Evolutionary conservation across 1,140 invertebrate species (phyloP), one percentile per base, ranked within the genome.

Genomic region (Bombyx mandarina): DNA sequence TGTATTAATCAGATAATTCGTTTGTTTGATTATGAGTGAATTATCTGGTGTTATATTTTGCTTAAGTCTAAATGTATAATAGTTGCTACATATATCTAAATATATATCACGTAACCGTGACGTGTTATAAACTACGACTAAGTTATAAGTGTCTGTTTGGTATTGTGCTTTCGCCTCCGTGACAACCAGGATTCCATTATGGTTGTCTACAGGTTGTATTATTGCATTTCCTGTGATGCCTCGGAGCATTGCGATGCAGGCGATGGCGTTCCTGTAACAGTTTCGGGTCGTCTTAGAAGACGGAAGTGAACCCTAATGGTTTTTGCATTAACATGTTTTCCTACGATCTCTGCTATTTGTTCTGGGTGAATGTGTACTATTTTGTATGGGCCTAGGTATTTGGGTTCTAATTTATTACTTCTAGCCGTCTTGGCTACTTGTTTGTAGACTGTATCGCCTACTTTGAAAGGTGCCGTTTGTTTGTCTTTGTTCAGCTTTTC

Each of bases 351-450:
- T 8, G 50, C 50, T 10, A 52, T 52, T 52, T 52, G 50, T 42
- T 52, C 50, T 35, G 50, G 50, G 26, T 52, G 50, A 26, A 52
- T 52, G 22, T 35, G 22, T 35, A 52, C 35, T 26, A 52, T 35
- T 52, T 18, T 52, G 7, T 52, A 35, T 26, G 50, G 50, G 18
- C 50, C 50, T 52, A 52, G 7, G 35, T 52, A 52, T 42, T 52
- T 46, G 12, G 71, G 65, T 51, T 70, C 63, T 0, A 58, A 65
- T 58, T 70, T 70, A 18, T 67, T 62, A 45, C 63, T 67, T 2
- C 67, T 42, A 6, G 65, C 65, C 42, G 67, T 66, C 57, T 69
- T 73, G 0, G 63, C 65, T 8, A 69, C 67, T 48, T 65, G 66
- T 46, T 68, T 71, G 54, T 58, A 71, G 3, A 71, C 50, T 7